These are phyloP conservation scores for Natator depressus DNA, from an alignment of 2,113 vertebrate species.

Conservation along the genomic window DNA sequence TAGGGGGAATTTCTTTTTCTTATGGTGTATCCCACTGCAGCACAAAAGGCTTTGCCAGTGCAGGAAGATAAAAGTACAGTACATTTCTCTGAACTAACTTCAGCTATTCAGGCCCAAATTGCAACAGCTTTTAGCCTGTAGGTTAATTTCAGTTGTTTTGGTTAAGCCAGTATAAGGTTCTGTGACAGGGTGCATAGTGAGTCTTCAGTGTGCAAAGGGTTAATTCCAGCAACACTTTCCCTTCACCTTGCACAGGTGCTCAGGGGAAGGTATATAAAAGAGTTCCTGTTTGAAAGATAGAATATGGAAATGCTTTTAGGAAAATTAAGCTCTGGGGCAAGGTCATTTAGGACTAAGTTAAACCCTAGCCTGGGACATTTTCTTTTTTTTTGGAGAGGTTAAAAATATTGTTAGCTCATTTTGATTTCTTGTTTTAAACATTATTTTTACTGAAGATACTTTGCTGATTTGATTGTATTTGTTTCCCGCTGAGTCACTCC, in stretches of 20 bases:
- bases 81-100: not conserved
- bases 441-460: not conserved
- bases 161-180: not conserved
- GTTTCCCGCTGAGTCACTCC: conserved; percentile 48
- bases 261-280: not conserved
- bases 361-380: not conserved
- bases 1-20: conserved; percentile 14
- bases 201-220: accelerated
- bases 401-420: not conserved
- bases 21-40: not conserved
- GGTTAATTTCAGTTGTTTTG: not conserved
- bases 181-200: not conserved
- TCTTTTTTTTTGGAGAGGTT: not conserved
- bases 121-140: not conserved
- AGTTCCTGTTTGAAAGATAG: not conserved
- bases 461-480: not conserved
- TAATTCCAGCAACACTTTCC: not conserved
- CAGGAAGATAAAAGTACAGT: not conserved
- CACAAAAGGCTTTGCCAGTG: not conserved
- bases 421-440: not conserved
- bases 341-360: not conserved
- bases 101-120: not conserved
- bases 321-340: not conserved
- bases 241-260: not conserved
- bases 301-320: not conserved